These are phyloP conservation scores for Cerastoderma edule DNA, from an alignment of 2,888 invertebrate genomes.

Conservation along the genomic window DNA sequence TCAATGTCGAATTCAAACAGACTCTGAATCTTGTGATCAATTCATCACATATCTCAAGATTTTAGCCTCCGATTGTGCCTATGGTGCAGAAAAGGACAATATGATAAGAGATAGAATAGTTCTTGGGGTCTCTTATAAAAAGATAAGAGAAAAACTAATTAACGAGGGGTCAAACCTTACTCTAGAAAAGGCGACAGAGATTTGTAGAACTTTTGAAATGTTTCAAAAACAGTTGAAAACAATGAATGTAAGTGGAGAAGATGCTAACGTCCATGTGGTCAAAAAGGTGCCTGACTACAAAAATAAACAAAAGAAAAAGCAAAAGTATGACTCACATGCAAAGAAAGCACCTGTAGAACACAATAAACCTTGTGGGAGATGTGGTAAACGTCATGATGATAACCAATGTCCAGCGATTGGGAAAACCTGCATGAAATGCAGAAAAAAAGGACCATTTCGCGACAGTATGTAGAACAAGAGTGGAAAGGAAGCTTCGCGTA, in stretches of 20 bases:
- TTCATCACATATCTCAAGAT: conserved; percentile 51
- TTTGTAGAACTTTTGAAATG: conserved; percentile 37
- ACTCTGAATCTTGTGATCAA: conserved; percentile 46
- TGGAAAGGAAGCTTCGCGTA: background rate
- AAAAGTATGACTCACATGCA: too few relatives aligned
- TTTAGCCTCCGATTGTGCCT: conserved; percentile 48
- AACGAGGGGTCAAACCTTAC: conserved; percentile 39
- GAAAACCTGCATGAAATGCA: conserved; percentile 26
- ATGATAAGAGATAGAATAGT: conserved; percentile 55
- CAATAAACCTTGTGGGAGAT: conserved; percentile 2
- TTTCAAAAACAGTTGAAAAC: conserved; percentile 1
- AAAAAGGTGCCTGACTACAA: too few relatives aligned
- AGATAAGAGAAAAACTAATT: conserved; percentile 52
- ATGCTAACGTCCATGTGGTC: conserved; percentile 21
- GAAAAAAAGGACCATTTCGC: conserved; percentile 41
- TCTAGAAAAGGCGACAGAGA: conserved; percentile 38
- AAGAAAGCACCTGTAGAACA: background rate
- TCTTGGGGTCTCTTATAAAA: conserved; percentile 32
- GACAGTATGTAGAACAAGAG: conserved; percentile 2
- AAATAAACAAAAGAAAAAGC: too few relatives aligned
- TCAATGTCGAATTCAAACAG: conserved; percentile 38
- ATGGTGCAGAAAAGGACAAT: conserved; percentile 38
- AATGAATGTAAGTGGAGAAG: conserved; percentile 37
- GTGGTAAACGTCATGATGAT: conserved; percentile 16
- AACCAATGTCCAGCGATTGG: too few relatives aligned